Percentiles rank a stretch among this genome's conserved stretches.
These are phyloP conservation scores for Meriones psammophilus DNA, from an alignment of 2,797 vertebrate species.

Conservation along the genomic window DNA sequence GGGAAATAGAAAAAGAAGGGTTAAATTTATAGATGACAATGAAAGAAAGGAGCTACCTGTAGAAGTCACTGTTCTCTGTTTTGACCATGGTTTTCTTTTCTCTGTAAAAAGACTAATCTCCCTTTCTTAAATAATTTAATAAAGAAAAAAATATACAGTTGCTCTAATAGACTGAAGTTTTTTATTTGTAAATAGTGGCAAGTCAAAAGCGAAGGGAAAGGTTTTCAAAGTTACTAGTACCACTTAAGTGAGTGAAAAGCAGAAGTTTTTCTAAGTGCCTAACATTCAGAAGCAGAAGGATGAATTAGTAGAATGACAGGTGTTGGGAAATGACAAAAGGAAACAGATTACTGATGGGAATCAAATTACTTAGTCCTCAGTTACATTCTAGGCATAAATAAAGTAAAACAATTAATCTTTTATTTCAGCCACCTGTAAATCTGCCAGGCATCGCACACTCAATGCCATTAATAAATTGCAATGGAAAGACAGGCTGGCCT, in stretches of 20 bases:
- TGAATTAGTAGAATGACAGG: constrained; percentile 36
- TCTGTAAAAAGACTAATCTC: background rate
- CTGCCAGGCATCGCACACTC: constrained; percentile 49
- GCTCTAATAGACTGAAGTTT: background rate
- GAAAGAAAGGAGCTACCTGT: background rate
- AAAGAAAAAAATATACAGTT: background rate
- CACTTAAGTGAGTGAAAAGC: constrained; percentile 4
- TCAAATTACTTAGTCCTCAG: constrained; percentile 67
- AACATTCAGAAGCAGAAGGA: constrained; percentile 64
- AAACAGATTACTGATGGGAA: constrained; percentile 78
- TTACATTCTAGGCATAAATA: constrained; percentile 68
- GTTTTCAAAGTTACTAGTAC: constrained; percentile 57
- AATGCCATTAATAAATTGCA: constrained; percentile 64
- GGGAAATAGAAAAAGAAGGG: background rate
- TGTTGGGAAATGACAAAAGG: constrained; percentile 73
- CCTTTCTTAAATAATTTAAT: background rate
- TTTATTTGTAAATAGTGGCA: background rate
- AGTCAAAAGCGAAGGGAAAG: constrained; percentile 28
- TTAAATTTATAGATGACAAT: background rate
- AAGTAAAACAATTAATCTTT: constrained; percentile 78
- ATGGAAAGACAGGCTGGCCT: constrained; percentile 17
- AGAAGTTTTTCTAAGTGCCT: constrained; percentile 45
- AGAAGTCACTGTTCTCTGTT: background rate
- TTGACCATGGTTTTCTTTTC: background rate
- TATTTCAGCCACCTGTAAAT: constrained; percentile 72